These are phyloP conservation scores for Meteorus colon DNA, from an alignment of 2,888 invertebrate genomes.

Conservation along the genomic window DNA sequence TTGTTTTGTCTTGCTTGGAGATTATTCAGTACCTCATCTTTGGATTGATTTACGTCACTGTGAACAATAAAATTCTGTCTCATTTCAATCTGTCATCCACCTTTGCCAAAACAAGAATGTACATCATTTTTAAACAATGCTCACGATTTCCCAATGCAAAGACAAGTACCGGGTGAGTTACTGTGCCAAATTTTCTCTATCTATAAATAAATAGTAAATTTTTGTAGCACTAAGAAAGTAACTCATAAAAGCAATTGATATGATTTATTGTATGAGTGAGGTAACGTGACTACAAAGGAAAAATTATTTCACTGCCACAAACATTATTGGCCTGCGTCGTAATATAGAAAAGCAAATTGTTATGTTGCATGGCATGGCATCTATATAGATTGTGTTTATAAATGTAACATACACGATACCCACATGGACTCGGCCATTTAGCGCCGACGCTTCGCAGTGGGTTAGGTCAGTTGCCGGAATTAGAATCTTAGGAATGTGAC, in stretches of 20 bases:
- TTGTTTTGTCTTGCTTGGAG: too few relatives aligned
- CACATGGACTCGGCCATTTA: conserved; percentile 35
- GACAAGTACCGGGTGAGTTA: too few relatives aligned
- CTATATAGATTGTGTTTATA: conserved; percentile 10
- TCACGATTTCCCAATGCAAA: too few relatives aligned
- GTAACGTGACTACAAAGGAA: not conserved
- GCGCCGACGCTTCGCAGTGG: conserved; percentile 46
- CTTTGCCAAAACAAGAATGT: too few relatives aligned
- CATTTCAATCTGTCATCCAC: too few relatives aligned
- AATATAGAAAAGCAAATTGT: conserved; percentile 1
- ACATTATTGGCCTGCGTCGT: not conserved
- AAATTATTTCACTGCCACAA: not conserved
- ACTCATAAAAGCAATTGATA: not conserved
- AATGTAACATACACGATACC: conserved; percentile 17
- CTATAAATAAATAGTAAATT: not conserved
- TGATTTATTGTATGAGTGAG: not conserved
- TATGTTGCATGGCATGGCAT: conserved; percentile 5
- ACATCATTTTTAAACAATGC: too few relatives aligned
- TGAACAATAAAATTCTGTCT: not conserved
- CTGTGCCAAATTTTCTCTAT: not conserved
- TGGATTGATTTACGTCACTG: not conserved
- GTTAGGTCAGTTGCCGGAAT: conserved; percentile 66
- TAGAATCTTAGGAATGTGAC: conserved; percentile 54
- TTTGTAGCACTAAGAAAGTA: not conserved
- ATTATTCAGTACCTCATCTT: too few relatives aligned